Evolutionary conservation across 2,113 vertebrate genomes (phyloP).

Genomic region (Neotoma lepida): DNA sequence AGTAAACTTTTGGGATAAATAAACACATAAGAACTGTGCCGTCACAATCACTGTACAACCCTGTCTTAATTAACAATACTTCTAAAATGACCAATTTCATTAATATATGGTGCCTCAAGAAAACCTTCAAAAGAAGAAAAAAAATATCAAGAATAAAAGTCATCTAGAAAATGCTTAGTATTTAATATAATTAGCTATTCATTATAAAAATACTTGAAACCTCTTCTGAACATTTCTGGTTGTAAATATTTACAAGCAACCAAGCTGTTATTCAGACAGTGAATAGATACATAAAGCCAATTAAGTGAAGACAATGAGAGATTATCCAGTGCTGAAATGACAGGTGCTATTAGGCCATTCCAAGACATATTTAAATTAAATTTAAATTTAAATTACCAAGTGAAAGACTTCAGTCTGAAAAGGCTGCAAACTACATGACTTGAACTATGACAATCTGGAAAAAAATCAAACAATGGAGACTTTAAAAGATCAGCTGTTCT

Average conservation of each 20-base stretch:
- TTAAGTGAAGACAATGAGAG: neutral
- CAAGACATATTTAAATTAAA: neutral
- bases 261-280: neutral
- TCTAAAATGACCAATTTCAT: neutral
- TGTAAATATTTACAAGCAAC: neutral
- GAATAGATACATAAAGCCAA: neutral
- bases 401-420: neutral
- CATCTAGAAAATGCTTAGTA: neutral
- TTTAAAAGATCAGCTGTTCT: neutral
- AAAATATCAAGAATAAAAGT: neutral
- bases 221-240: neutral
- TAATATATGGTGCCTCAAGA: neutral
- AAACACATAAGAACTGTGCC: neutral
- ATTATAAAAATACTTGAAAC: neutral
- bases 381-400: neutral
- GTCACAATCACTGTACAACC: neutral
- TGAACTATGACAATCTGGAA: neutral
- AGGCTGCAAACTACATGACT: neutral
- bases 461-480: neutral
- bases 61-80: neutral
- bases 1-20: neutral
- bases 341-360: neutral
- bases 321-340: neutral
- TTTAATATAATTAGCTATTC: neutral
- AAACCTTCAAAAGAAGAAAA: neutral